These are phyloP conservation scores for Polypterus bichir DNA, from an alignment of 2,113 vertebrate species.

Conservation along the genomic window DNA sequence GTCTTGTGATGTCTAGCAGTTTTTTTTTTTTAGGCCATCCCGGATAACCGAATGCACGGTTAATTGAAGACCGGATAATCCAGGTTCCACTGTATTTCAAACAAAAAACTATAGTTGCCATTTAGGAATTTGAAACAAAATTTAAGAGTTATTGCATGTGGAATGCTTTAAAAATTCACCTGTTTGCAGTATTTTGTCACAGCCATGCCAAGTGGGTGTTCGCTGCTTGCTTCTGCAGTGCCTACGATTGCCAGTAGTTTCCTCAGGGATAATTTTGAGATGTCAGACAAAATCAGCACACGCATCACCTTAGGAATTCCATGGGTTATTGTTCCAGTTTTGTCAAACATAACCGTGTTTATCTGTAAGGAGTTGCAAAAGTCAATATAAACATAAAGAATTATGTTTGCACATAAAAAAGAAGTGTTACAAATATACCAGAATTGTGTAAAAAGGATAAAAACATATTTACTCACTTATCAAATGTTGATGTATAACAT, in stretches of 20 bases:
- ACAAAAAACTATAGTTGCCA: too few relatives aligned
- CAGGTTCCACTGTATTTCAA: too few relatives aligned
- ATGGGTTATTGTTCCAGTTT: slow-evolving; percentile 88
- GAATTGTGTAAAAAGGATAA: too few relatives aligned
- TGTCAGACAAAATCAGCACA: slow-evolving; percentile 67
- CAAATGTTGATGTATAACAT: too few relatives aligned
- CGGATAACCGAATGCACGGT: too few relatives aligned
- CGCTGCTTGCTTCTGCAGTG: slow-evolving; percentile 86
- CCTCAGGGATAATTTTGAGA: slow-evolving; percentile 58
- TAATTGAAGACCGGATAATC: too few relatives aligned
- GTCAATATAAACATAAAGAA: too few relatives aligned
- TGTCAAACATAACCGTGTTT: slow-evolving; percentile 88
- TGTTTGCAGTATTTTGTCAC: slow-evolving; percentile 83
- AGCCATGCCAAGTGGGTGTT: slow-evolving; percentile 81
- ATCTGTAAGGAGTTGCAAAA: slow-evolving; percentile 50
- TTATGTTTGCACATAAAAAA: too few relatives aligned
- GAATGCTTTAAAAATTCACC: slow-evolving; percentile 37
- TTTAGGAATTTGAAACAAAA: neutral
- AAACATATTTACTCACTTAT: too few relatives aligned
- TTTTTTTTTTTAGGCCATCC: too few relatives aligned
- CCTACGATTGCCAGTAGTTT: slow-evolving; percentile 76
- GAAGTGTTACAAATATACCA: too few relatives aligned
- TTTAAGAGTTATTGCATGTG: neutral
- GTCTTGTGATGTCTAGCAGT: too few relatives aligned
- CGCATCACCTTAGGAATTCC: slow-evolving; percentile 77